Evolutionary conservation across 2,888 invertebrate species (phyloP), one percentile per base, ranked within the genome.

Genomic region (Nephrocerus scutellatus): DNA sequence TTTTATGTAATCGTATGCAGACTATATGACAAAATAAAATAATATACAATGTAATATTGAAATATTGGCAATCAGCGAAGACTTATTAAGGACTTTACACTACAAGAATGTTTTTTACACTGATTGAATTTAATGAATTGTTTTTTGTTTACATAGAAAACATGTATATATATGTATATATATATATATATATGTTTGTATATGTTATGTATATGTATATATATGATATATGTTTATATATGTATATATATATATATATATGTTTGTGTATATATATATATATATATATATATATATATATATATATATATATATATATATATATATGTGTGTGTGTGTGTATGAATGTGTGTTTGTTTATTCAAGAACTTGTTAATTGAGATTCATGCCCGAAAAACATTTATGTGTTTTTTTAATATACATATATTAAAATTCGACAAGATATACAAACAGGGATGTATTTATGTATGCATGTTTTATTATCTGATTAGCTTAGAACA

Each of bases 41-140:
- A 44, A 37, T 39, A 42, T 39, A 46, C 35, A 42, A 37, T 44
- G 44, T 47, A 36, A 28, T 28, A 26, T 44, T 42, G 39, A 28
- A 47, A 44, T 43, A 45, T 53, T 51, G 50, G 51, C 51, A 51
- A 51, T 51, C 51, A 51, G 46, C 44, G 40, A 52, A 52, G 52
- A 53, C 50, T 50, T 43, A 49, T 45, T 47, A 48, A 45, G 36
- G 45, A 48, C 47, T 47, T 47, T 34, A 30, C 35, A 26, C 6
- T 15, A 32, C 36, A 32, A 21, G 23, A 16, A 41, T 21, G 16
- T 19, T 20, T 28, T 30, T 6, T 30, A 30, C 20, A 22, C 12
- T 12, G 15, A 39, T 31, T 39, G 36, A 35, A 43, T 39, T 36
- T 36, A 30, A 35, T 13, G 32, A 10, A 32, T 22, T 32, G 21